Percentiles rank a stretch among this genome's conserved stretches.
These are phyloP conservation scores for Hydriomena furcata DNA, from an alignment of 2,888 invertebrate species.

Conservation along the genomic window DNA sequence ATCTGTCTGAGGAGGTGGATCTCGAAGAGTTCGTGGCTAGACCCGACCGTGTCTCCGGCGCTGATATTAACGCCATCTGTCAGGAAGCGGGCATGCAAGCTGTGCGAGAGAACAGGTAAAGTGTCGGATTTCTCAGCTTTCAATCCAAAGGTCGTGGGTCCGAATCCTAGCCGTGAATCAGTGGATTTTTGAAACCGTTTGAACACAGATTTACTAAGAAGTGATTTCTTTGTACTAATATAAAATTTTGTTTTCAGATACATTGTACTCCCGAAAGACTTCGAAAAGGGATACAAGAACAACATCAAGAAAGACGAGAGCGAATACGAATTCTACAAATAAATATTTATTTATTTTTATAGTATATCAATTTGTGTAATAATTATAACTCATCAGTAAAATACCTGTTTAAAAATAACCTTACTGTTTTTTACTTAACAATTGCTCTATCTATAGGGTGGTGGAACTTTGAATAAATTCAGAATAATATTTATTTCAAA, in stretches of 20 bases:
- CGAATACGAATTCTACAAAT: constrained; percentile 99
- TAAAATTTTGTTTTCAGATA: constrained; percentile 80
- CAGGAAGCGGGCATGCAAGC: constrained; percentile 99
- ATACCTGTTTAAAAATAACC: constrained; percentile 16
- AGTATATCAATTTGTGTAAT: constrained; percentile 13
- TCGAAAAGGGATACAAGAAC: constrained; percentile 99
- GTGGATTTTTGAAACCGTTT: no score
- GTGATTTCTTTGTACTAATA: no score
- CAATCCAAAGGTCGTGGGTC: no score
- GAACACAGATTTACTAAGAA: no score
- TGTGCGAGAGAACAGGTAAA: constrained; percentile 97
- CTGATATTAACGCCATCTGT: constrained; percentile 99
- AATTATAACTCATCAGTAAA: constrained; percentile 16
- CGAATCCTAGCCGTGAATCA: no score
- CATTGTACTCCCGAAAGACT: constrained; percentile 99
- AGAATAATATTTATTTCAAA: constrained; percentile 55
- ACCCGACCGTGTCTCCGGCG: constrained; percentile 99
- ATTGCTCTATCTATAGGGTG: no score
- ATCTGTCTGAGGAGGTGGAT: constrained; percentile 99
- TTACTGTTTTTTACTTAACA: no score
- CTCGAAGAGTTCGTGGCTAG: constrained; percentile 99
- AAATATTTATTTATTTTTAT: constrained; percentile 62
- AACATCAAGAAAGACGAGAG: constrained; percentile 99
- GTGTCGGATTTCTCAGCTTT: no score
- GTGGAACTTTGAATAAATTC: no score